A percentile compares a stretch with the other conserved stretches of the same genome.
phyloP scores from a whole-genome alignment of 2,888 invertebrate genomes.

The Dichetophora obliterata region DNA sequence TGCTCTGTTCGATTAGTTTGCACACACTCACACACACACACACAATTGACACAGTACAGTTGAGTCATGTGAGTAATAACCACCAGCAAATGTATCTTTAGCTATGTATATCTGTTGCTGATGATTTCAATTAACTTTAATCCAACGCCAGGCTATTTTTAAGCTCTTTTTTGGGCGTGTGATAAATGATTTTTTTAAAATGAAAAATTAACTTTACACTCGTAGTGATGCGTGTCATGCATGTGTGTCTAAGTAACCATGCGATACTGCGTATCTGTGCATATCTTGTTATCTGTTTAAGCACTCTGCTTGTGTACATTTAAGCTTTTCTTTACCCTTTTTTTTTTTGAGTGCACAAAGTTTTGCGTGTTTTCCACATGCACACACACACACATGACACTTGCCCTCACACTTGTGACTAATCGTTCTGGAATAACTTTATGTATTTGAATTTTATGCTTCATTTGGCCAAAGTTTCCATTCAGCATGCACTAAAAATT shows the following conservation, averaged over 20 bases:
- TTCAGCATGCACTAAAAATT: slow-evolving; percentile 14
- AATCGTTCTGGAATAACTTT: slow-evolving; percentile 19
- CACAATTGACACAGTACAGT: not conserved
- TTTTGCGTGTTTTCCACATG: not conserved
- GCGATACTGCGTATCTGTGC: slow-evolving; percentile 1
- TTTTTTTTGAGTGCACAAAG: not conserved
- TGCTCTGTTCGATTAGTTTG: not conserved
- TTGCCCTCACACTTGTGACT: slow-evolving; percentile 6
- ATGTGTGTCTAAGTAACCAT: slow-evolving; percentile 1
- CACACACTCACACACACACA: not conserved
- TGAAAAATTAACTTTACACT: slow-evolving; percentile 42
- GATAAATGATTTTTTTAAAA: slow-evolving; percentile 39
- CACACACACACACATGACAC: slow-evolving; percentile 3
- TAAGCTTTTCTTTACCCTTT: slow-evolving; percentile 28
- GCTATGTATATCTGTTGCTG: slow-evolving; percentile 17
- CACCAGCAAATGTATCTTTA: not conserved
- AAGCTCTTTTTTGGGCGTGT: not conserved
- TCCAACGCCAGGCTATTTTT: not conserved
- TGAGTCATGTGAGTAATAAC: not conserved
- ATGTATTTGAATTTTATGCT: slow-evolving; percentile 27
- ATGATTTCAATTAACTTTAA: slow-evolving; percentile 38
- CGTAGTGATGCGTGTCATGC: slow-evolving; percentile 25
- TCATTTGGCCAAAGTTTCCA: slow-evolving; percentile 17
- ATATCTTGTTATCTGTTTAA: not conserved
- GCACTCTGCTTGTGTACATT: slow-evolving; percentile 4